Conservation (phyloP, 2,888 invertebrate genomes). For the Tenthredo livida region DNA sequence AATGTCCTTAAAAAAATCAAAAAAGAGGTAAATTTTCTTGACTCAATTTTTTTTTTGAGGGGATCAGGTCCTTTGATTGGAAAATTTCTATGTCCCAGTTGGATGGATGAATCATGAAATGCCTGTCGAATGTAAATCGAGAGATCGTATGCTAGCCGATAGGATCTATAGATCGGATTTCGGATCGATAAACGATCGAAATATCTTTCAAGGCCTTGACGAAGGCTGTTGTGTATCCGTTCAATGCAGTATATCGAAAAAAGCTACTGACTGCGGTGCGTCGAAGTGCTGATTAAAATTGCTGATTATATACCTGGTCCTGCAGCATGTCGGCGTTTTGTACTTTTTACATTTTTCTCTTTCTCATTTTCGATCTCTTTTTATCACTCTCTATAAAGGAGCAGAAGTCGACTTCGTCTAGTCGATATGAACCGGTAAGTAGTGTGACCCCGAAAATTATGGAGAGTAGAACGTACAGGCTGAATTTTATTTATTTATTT, state of each 20-base stretch:
- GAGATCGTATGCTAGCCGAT: neutral
- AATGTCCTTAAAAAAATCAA: too few species aligned
- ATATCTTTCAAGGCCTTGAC: slow-evolving; percentile 1
- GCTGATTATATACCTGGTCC: neutral
- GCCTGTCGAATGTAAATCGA: neutral
- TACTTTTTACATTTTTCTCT: neutral
- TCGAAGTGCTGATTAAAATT: slow-evolving; percentile 14
- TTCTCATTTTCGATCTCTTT: neutral
- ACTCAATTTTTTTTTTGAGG: too few species aligned
- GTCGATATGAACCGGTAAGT: neutral
- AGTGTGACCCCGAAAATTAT: slow-evolving; percentile 24
- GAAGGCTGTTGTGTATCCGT: slow-evolving; percentile 13
- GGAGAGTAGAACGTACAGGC: neutral
- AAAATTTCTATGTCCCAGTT: neutral
- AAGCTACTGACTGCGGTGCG: neutral
- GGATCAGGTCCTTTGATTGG: neutral
- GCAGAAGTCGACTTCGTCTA: neutral
- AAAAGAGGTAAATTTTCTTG: too few species aligned
- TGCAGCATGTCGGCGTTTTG: neutral
- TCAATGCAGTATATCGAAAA: neutral
- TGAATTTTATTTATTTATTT: neutral
- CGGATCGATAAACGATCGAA: neutral
- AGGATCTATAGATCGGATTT: neutral
- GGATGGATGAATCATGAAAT: neutral
- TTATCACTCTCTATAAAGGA: neutral